phyloP scores from a whole-genome alignment of 2,797 vertebrate species.

The Furcifer pardalis region DNA sequence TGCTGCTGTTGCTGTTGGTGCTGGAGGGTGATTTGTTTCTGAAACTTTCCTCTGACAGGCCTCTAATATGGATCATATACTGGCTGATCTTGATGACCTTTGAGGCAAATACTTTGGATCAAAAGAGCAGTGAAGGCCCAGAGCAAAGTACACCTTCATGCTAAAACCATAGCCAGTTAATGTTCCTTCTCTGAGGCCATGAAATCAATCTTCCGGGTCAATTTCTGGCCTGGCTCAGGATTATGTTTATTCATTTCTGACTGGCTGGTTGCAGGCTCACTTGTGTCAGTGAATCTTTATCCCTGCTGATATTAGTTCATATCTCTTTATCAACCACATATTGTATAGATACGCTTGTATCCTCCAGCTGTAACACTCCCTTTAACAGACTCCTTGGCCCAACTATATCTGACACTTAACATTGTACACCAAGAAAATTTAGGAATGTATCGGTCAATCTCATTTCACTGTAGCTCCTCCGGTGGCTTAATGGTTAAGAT shows the following conservation, averaged over 20 bases:
- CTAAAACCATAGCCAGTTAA: constrained; percentile 51
- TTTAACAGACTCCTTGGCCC: constrained; percentile 64
- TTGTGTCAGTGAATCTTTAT: constrained; percentile 57
- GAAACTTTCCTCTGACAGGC: constrained; percentile 32
- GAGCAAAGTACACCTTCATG: constrained; percentile 28
- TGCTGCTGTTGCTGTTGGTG: constrained; percentile 1
- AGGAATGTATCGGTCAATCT: constrained; percentile 56
- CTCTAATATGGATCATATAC: constrained; percentile 36
- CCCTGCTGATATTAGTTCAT: constrained; percentile 66
- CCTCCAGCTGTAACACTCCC: constrained; percentile 63
- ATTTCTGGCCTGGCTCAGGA: constrained; percentile 53
- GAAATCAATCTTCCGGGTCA: constrained; percentile 68
- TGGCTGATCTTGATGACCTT: constrained; percentile 19
- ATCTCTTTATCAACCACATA: constrained; percentile 68
- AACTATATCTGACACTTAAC: constrained; percentile 59
- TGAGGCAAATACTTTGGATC: constrained; percentile 26
- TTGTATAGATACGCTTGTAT: constrained; percentile 58
- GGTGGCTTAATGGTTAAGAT: too few species aligned
- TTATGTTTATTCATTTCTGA: constrained; percentile 55
- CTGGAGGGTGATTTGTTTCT: constrained; percentile 41
- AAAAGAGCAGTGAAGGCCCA: constrained; percentile 25
- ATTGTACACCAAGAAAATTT: constrained; percentile 51
- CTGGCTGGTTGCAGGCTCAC: constrained; percentile 48
- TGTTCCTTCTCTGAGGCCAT: constrained; percentile 59
- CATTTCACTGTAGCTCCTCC: constrained; percentile 42